A percentile compares a stretch with the other conserved stretches of the same genome.
Evolutionary conservation across 2,797 vertebrate genomes (phyloP).

Genomic region (Myotis vivesi): DNA sequence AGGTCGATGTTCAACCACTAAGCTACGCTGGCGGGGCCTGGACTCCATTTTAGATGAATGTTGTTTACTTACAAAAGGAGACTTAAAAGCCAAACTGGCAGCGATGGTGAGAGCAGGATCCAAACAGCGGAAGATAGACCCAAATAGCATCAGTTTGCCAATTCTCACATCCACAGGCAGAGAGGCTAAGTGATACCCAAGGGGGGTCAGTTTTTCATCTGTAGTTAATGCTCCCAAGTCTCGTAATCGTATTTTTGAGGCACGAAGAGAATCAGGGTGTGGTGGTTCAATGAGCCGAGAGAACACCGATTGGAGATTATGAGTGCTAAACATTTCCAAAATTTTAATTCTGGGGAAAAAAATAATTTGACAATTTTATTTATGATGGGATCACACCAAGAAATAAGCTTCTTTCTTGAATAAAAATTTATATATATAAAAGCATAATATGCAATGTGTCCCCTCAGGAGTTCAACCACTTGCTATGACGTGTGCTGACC

Average conservation of each 20-base stretch:
- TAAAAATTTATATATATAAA: background rate
- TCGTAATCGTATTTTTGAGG: conserved; percentile 91
- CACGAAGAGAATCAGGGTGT: conserved; percentile 85
- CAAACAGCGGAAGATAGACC: conserved; percentile 97
- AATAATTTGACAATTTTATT: conserved; percentile 17
- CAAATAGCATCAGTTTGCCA: conserved; percentile 97
- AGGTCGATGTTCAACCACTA: too few relatives aligned
- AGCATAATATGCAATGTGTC: too few relatives aligned
- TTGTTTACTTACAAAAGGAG: conserved; percentile 87
- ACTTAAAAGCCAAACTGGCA: conserved; percentile 96
- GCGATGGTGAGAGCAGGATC: conserved; percentile 97
- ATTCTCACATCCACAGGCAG: conserved; percentile 98
- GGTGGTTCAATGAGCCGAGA: conserved; percentile 95
- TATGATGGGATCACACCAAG: background rate
- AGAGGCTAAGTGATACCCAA: conserved; percentile 97
- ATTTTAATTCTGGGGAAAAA: conserved; percentile 93
- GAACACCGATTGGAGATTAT: conserved; percentile 90
- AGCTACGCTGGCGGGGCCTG: too few relatives aligned
- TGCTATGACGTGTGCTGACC: too few relatives aligned
- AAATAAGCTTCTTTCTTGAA: conserved; percentile 28
- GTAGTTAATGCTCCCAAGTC: conserved; percentile 93
- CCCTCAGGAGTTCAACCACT: too few relatives aligned
- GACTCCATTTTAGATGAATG: background rate
- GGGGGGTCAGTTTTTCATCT: conserved; percentile 93
- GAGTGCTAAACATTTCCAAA: conserved; percentile 92